A percentile compares a stretch with the other conserved stretches of the same genome.
These are phyloP conservation scores for Gnathonemus echidnorhynchus DNA, from an alignment of 2,113 vertebrate genomes.

Conservation along the genomic window DNA sequence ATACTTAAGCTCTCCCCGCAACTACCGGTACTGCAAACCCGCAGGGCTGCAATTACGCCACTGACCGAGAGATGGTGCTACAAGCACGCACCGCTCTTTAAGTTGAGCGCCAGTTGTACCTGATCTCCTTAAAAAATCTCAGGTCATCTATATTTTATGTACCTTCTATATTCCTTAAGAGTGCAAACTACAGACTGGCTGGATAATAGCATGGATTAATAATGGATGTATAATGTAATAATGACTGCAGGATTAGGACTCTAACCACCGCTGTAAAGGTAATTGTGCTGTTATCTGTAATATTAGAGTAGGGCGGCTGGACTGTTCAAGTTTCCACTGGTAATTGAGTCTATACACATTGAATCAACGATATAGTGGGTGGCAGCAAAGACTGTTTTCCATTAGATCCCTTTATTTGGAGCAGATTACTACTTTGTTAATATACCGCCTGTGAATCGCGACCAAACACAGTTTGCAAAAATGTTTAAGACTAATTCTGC, in stretches of 20 bases:
- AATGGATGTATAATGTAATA: constrained; percentile 16
- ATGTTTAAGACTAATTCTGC: not conserved
- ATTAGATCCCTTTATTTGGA: not conserved
- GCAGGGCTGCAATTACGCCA: not conserved
- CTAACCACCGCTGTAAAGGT: not conserved
- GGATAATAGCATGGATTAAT: constrained; percentile 9
- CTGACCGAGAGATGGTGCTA: constrained; percentile 35
- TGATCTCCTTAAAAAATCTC: not conserved
- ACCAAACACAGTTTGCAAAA: not conserved
- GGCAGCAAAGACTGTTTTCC: constrained; percentile 2
- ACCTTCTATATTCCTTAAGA: constrained; percentile 11
- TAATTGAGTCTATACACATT: constrained; percentile 15
- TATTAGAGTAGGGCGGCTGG: constrained; percentile 1
- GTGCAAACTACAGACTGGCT: not conserved
- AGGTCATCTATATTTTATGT: constrained; percentile 8
- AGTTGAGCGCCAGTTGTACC: not conserved
- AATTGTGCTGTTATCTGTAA: constrained; percentile 16
- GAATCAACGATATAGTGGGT: not conserved
- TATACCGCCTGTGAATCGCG: not conserved
- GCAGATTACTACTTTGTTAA: not conserved
- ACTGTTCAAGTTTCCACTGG: constrained; percentile 10
- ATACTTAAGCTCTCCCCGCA: not conserved
- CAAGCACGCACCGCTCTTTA: constrained; percentile 5
- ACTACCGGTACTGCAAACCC: no score
- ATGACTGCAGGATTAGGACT: constrained; percentile 12